These are phyloP conservation scores for Solea senegalensis DNA, from an alignment of 2,113 vertebrate genomes.

Conservation along the genomic window DNA sequence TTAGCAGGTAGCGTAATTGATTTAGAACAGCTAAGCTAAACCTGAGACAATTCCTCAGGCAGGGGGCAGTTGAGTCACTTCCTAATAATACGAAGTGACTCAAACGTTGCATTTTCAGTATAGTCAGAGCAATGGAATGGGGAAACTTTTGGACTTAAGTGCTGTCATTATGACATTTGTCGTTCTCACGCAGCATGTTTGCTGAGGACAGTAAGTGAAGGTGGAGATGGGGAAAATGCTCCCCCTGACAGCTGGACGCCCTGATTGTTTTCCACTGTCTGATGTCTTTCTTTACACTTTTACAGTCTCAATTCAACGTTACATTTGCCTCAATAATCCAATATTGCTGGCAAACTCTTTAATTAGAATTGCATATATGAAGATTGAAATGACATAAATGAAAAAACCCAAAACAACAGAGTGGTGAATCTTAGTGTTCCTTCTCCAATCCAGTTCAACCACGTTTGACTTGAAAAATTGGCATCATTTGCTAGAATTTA, in stretches of 20 bases:
- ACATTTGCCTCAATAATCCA: too few species aligned
- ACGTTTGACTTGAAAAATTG: too few species aligned
- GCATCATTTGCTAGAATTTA: too few species aligned
- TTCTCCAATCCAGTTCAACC: too few species aligned
- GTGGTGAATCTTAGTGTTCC: too few species aligned
- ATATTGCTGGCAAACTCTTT: too few species aligned
- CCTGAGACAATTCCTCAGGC: conserved; percentile 40
- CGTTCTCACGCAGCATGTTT: conserved; percentile 33
- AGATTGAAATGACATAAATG: too few species aligned
- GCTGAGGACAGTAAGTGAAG: conserved; percentile 48
- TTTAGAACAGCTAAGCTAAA: conserved; percentile 64
- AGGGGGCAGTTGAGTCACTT: conserved; percentile 38
- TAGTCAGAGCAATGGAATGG: conserved; percentile 41
- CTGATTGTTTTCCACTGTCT: conserved; percentile 44
- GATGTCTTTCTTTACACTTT: not conserved
- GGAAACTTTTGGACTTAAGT: conserved; percentile 37
- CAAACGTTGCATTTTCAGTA: conserved; percentile 48
- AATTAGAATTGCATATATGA: too few species aligned
- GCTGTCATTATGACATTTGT: conserved; percentile 33
- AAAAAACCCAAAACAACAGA: too few species aligned
- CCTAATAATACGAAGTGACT: conserved; percentile 56
- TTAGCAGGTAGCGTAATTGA: conserved; percentile 62
- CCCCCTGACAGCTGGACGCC: conserved; percentile 34
- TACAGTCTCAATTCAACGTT: too few species aligned
- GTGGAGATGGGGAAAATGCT: conserved; percentile 33